Conservation (phyloP, 2,888 invertebrate species). For the Zygogramma bicolorata region DNA sequence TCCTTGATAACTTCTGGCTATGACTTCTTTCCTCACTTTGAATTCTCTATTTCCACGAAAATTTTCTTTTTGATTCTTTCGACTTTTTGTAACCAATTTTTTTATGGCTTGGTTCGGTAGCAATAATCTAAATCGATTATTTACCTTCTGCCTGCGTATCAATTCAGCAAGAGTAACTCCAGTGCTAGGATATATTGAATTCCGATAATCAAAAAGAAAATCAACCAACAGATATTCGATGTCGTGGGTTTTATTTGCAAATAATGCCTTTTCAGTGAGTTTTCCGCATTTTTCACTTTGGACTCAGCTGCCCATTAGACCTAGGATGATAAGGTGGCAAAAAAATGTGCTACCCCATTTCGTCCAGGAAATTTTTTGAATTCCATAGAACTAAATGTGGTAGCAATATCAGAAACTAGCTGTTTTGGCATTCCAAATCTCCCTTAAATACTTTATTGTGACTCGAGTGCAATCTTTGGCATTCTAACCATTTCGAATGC, state of each 20-base stretch:
- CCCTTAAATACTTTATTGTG: too few relatives aligned
- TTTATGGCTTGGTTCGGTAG: neutral
- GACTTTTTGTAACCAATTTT: neutral
- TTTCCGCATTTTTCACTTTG: conserved; percentile 12
- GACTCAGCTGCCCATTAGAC: conserved; percentile 12
- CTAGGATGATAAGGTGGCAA: conserved; percentile 40
- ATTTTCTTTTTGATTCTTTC: neutral
- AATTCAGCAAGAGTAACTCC: conserved; percentile 7
- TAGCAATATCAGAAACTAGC: conserved; percentile 39
- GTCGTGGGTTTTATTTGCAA: conserved; percentile 9
- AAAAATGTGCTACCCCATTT: conserved; percentile 42
- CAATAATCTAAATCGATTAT: conserved; percentile 14
- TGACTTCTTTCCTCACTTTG: neutral
- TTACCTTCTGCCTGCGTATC: conserved; percentile 6
- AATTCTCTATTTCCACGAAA: neutral
- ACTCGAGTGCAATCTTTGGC: too few relatives aligned
- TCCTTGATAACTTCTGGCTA: neutral
- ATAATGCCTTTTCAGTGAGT: neutral
- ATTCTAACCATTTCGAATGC: too few relatives aligned
- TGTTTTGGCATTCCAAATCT: too few relatives aligned
- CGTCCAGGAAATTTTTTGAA: neutral
- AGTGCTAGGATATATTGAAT: conserved; percentile 13
- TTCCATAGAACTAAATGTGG: conserved; percentile 35
- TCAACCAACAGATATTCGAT: neutral
- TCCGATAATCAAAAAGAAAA: conserved; percentile 10